Base-by-base conservation (phyloP, 2,888 invertebrate genomes). In the Pherbina coryleti region DNA sequence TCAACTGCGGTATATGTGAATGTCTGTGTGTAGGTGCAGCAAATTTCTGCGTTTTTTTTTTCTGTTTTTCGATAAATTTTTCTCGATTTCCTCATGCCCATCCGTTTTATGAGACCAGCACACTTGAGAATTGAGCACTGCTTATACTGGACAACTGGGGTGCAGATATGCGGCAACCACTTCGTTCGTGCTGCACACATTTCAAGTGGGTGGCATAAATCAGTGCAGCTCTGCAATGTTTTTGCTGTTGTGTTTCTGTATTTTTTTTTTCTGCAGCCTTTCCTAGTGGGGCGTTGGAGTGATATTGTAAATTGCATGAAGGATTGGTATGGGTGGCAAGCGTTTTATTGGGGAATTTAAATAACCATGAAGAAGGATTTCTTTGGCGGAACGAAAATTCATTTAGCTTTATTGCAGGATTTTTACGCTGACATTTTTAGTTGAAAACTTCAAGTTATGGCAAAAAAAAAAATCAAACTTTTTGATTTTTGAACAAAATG, bases 81-180 rank as follows among this genome's bases (percentile, higher is more conserved):
- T 19, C 66, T 4, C 28, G 28, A 19, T 28, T 31, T 66, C 70
- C 70, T 25, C 17, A 31, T 19, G 17, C 70, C 3, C 44, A 83
- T 81, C 83, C 83, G 82, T 84, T 64, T 84, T 82, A 83, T 84
- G 83, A 83, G 82, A 82, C 81, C 83, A 83, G 82, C 83, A 82
- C 82, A 81, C 79, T 44, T 11, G 44, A 82, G 81, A 70, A 14
- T n/a, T n/a, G 53, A 17, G 19, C n/a, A 17, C 31, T 17, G 34
- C 19, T 66, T 44, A 4, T 11, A 14, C 44, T 44, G 44, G 14
- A 2, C 44, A 44, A 44, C 11, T 44, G 44, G 44, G 44, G 1
- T 44, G 44, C 44, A 3, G 14, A 44, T 44, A 1, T 2, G 44
- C 14, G 44, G 44, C 44, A 44, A 44, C 44, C 1, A 44, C 44